phyloP scores from a whole-genome alignment of 2,113 vertebrate genomes.

The Lycocorax pyrrhopterus region DNA sequence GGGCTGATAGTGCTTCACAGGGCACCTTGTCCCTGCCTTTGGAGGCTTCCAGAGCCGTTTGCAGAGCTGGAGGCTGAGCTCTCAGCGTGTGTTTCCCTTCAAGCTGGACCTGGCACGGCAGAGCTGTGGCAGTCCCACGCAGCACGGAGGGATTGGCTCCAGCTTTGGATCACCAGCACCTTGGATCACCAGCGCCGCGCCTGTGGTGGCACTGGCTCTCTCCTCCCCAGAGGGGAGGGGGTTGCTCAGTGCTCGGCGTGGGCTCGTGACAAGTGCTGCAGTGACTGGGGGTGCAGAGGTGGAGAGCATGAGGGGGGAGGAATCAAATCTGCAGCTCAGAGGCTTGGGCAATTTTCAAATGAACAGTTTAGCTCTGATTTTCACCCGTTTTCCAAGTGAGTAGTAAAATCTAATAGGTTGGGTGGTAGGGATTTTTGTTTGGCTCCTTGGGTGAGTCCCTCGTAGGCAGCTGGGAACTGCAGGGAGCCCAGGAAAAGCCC shows the following conservation, averaged over 20 bases:
- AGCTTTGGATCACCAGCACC: background rate
- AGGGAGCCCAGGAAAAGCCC: background rate
- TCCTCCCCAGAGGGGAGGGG: background rate
- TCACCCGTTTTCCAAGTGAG: background rate
- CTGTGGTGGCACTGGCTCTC: background rate
- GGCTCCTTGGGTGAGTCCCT: background rate
- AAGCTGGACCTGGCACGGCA: background rate
- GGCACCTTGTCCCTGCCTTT: background rate
- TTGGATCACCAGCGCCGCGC: background rate
- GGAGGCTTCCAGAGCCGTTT: background rate
- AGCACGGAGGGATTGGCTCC: background rate
- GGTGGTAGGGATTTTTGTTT: background rate
- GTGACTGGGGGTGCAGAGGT: background rate
- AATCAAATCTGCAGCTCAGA: background rate
- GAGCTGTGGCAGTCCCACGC: background rate
- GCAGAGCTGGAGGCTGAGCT: background rate
- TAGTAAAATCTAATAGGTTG: fast-evolving
- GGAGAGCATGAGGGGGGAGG: background rate
- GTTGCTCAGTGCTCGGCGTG: background rate
- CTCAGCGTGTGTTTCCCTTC: fast-evolving
- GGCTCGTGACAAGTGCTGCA: background rate
- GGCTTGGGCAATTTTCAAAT: background rate
- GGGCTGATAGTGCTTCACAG: background rate
- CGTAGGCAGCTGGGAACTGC: background rate
- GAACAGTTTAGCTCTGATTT: background rate